A percentile compares a stretch with the other conserved stretches of the same genome.
phyloP scores from a whole-genome alignment of 2,797 vertebrate genomes.

The Mustela erminea region DNA sequence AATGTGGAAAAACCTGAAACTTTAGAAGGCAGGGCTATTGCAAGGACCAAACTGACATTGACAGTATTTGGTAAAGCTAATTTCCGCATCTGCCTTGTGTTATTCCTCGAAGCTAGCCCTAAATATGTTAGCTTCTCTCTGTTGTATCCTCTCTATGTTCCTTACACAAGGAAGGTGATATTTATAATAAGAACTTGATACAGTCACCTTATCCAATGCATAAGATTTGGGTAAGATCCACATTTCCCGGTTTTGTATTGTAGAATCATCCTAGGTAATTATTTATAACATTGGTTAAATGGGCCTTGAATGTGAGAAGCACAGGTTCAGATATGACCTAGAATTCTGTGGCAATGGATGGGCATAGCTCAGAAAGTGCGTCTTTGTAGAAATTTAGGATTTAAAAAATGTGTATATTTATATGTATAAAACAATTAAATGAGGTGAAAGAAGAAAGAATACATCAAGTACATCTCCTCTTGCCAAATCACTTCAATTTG shows the following conservation, averaged over 20 bases:
- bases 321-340: background rate
- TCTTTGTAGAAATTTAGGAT: background rate
- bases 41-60: background rate
- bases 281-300: background rate
- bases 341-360: background rate
- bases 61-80: background rate
- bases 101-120: background rate
- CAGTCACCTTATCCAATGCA: background rate
- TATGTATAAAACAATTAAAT: background rate
- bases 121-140: background rate
- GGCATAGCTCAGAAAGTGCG: background rate
- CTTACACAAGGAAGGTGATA: rapidly evolving
- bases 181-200: background rate
- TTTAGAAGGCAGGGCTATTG: background rate
- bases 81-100: background rate
- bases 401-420: background rate
- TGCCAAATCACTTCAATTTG: background rate
- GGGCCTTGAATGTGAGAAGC: background rate
- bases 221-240: background rate
- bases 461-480: background rate
- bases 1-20: background rate
- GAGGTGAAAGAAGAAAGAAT: background rate
- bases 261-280: background rate
- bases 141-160: background rate
- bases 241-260: background rate